These are phyloP conservation scores for Thumatha senex DNA, from an alignment of 2,888 invertebrate species.

Conservation along the genomic window DNA sequence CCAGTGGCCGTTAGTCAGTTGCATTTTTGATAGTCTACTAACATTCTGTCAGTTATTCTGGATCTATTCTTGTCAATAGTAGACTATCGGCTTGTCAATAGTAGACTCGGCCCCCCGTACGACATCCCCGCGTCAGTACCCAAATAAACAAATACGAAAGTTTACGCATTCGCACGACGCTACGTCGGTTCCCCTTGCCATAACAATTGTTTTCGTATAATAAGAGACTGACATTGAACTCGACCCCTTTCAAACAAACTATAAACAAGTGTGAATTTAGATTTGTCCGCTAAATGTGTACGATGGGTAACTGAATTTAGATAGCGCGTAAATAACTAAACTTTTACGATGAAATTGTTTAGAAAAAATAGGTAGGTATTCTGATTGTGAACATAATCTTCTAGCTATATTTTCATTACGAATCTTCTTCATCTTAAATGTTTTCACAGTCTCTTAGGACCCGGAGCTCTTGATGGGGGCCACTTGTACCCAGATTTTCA, in stretches of 20 bases:
- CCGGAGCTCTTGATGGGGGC: no score
- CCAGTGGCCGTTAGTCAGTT: no score
- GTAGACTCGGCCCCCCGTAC: no score
- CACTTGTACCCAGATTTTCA: no score
- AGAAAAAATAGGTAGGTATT: neutral
- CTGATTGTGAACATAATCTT: no score
- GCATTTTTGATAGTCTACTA: no score
- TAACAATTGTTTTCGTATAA: constrained; percentile 3
- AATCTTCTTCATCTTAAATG: no score
- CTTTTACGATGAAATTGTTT: neutral
- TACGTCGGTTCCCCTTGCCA: neutral
- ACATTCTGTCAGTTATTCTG: no score
- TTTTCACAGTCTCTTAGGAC: no score
- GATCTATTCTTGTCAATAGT: no score
- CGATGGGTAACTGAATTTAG: constrained; percentile 6
- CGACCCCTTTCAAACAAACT: constrained; percentile 10
- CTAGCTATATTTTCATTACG: no score
- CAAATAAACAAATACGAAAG: neutral
- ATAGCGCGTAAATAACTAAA: constrained; percentile 4
- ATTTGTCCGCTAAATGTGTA: constrained; percentile 6
- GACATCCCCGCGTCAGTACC: neutral
- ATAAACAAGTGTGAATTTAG: constrained; percentile 9
- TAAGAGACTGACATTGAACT: constrained; percentile 3
- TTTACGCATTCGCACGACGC: neutral
- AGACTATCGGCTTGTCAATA: no score